A percentile compares a stretch with the other conserved stretches of the same genome.
phyloP scores from a whole-genome alignment of 2,797 vertebrate genomes.

The Tinamus major region DNA sequence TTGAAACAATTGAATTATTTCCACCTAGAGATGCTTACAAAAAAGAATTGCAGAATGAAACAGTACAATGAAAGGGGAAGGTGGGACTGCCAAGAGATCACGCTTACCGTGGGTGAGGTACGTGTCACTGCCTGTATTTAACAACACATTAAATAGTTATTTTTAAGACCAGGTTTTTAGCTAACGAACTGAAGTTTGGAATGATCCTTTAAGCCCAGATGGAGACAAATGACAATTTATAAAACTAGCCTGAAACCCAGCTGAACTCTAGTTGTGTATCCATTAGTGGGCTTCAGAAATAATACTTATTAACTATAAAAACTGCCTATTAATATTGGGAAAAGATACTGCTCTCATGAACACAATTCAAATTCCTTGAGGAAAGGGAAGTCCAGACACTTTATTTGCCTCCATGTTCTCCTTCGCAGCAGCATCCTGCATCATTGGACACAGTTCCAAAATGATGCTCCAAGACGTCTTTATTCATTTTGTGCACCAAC shows the following conservation, averaged over 20 bases:
- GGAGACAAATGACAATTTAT: neutral
- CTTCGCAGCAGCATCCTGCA: neutral
- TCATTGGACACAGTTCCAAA: neutral
- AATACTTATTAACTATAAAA: neutral
- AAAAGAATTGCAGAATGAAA: neutral
- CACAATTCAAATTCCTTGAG: neutral
- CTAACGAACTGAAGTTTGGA: neutral
- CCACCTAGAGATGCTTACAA: neutral
- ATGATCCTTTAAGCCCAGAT: neutral
- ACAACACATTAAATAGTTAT: neutral
- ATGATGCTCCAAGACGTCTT: neutral
- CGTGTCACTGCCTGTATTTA: neutral
- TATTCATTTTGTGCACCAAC: accelerated
- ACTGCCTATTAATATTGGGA: neutral
- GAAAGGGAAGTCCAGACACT: neutral
- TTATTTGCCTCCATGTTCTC: neutral
- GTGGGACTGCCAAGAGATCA: neutral
- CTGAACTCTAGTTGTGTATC: neutral
- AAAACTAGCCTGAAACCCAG: neutral
- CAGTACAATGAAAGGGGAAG: neutral
- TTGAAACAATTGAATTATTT: neutral
- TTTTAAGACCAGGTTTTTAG: neutral
- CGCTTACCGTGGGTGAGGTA: neutral
- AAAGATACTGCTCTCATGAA: neutral
- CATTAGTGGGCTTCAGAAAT: neutral